Conservation (phyloP, 2,888 invertebrate species). For the Axea sp. region DNA sequence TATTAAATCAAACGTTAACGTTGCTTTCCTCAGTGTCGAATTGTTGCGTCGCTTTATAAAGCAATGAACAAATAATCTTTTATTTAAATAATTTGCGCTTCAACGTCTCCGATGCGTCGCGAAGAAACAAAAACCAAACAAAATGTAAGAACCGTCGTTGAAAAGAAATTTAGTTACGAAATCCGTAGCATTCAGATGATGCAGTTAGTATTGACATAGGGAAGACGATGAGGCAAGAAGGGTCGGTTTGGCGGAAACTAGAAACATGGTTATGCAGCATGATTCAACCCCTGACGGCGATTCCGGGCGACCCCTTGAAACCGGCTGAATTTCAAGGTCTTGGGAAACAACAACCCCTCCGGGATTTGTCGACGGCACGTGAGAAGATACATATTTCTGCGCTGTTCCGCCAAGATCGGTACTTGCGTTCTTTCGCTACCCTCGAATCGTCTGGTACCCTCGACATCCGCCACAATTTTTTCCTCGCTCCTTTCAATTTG, state of each 20-base stretch:
- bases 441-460: slow-evolving; percentile 14
- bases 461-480: slow-evolving; percentile 43
- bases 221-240: slow-evolving; percentile 52
- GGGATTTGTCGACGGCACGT: slow-evolving; percentile 58
- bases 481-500: slow-evolving; percentile 50
- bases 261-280: slow-evolving; percentile 21
- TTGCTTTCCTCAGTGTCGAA: no score
- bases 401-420: slow-evolving; percentile 33
- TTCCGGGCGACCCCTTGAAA: slow-evolving; percentile 47
- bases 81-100: no score
- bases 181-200: slow-evolving; percentile 53
- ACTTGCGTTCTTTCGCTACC: slow-evolving; percentile 37
- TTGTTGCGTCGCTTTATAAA: no score
- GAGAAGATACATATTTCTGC: slow-evolving; percentile 54
- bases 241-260: slow-evolving; percentile 35
- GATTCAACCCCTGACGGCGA: slow-evolving; percentile 30
- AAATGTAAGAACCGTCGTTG: no score
- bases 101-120: no score
- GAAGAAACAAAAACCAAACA: no score
- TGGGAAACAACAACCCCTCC: slow-evolving; percentile 62
- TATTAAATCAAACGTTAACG: no score
- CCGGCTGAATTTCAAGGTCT: slow-evolving; percentile 62
- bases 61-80: no score
- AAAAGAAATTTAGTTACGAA: slow-evolving; percentile 47
- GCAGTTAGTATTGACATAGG: slow-evolving; percentile 55